Conservation (phyloP, 1,140 invertebrate genomes). For the Cyclargus thomasi region DNA sequence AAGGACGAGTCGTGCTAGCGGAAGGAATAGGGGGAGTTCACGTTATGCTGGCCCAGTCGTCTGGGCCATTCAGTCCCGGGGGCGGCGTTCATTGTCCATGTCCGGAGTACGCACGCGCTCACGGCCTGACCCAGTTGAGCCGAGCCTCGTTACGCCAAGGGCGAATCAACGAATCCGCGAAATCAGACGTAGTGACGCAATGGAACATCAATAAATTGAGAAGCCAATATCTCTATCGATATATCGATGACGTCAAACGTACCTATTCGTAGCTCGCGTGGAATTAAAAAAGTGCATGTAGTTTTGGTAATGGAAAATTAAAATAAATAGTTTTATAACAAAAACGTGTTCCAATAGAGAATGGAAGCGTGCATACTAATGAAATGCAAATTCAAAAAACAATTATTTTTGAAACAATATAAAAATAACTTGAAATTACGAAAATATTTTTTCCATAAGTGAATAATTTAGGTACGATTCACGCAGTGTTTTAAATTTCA, state of each 20-base stretch:
- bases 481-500: slow-evolving; percentile 20
- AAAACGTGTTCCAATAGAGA: not conserved
- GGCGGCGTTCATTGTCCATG: slow-evolving; percentile 63
- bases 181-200: slow-evolving; percentile 53
- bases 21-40: slow-evolving; percentile 48
- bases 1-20: slow-evolving; percentile 24
- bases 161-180: slow-evolving; percentile 62
- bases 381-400: slow-evolving; percentile 1
- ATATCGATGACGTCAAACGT: not conserved
- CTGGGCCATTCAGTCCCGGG: slow-evolving; percentile 62
- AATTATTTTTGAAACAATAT: not conserved
- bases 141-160: slow-evolving; percentile 56
- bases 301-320: too few relatives aligned
- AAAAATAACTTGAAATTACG: not conserved
- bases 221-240: not conserved
- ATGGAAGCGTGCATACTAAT: not conserved
- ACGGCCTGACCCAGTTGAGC: slow-evolving; percentile 61
- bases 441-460: slow-evolving; percentile 1
- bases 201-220: slow-evolving; percentile 5
- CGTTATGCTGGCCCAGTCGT: slow-evolving; percentile 45
- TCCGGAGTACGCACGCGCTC: slow-evolving; percentile 64
- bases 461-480: not conserved
- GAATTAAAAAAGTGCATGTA: too few relatives aligned
- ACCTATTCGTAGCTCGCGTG: not conserved
- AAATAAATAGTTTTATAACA: not conserved